Conservation (phyloP, 2,888 invertebrate species). For the Amblyteles armatorius region DNA sequence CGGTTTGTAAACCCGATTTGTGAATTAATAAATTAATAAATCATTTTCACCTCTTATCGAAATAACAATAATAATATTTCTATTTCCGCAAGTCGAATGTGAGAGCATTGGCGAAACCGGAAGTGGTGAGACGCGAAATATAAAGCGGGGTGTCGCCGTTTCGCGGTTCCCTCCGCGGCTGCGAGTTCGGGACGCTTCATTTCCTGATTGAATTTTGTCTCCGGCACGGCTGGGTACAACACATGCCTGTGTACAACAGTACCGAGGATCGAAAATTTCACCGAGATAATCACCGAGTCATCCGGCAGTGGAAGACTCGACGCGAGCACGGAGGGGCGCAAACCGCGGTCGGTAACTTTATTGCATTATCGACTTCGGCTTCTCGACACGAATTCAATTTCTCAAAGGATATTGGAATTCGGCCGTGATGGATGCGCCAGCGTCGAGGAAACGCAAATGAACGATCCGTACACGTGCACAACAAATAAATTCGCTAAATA, state of each 20-base stretch:
- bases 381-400: constrained; percentile 45
- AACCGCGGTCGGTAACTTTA: constrained; percentile 25
- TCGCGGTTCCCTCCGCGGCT: constrained; percentile 15
- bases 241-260: background rate
- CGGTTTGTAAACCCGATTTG: constrained; percentile 9
- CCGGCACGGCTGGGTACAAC: background rate
- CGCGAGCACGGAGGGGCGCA: background rate
- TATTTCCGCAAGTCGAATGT: background rate
- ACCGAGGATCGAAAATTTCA: constrained; percentile 45
- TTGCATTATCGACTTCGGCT: constrained; percentile 51
- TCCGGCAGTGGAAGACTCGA: constrained; percentile 17
- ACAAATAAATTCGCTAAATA: background rate
- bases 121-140: constrained; percentile 54
- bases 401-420: constrained; percentile 59
- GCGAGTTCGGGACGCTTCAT: constrained; percentile 54
- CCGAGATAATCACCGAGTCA: constrained; percentile 34
- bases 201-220: constrained; percentile 65
- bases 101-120: constrained; percentile 35
- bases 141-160: constrained; percentile 35
- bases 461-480: background rate
- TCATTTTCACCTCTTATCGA: background rate
- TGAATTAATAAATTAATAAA: background rate
- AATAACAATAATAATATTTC: background rate
- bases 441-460: constrained; percentile 20
- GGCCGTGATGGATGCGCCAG: constrained; percentile 3